Evolutionary conservation across 2,888 invertebrate genomes (phyloP), one percentile per base, ranked within the genome.

Genomic region (Lasioglossum zephyrum): DNA sequence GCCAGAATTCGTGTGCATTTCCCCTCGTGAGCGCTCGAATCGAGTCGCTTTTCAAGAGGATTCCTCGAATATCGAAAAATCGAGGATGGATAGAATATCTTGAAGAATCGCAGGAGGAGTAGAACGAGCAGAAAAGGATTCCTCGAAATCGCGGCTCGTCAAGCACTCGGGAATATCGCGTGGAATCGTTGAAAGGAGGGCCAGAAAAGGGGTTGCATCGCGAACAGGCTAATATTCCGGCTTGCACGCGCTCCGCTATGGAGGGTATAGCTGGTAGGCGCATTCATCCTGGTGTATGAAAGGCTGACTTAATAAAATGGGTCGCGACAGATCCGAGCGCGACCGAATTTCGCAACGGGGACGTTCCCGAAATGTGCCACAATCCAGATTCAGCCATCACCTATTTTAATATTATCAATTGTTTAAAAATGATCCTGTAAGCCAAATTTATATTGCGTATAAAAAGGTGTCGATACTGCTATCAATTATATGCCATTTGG

Each of bases 11-110:
- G 49, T 26, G n/a, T 75, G 31, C 82, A 26, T 77, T 82, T 73
- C 63, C n/a, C 11, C 72, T 22, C 2, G 53, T 2, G 22, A 53
- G 8, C 53, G 53, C 53, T 69, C 69, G 82, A 73, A 18, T 70
- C 70, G 63, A 57, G 57, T 22, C n/a, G 36, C 69, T 39, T 69
- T n/a, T 36, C 78, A 36, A 44, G 75, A 22, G 63, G n/a, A 79
- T 76, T 57, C 79, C 81, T 3, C 53, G 74, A 63, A 88, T 87
- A 88, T 89, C 69, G 83, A 89, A 88, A 88, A 84, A 53, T 74
- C 63, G 63, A n/a, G 89, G 77, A 69, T n/a, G 39, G 74, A 36
- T 73, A 78, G 57, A 31, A 31, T 44, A 72, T 41, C 76, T 22
- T 9, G 53, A 53, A 53, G 53, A 53, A 66, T 82, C 73, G 78